Percentiles rank a stretch among this genome's conserved stretches.
These are phyloP conservation scores for Harpalus rubripes DNA, from an alignment of 2,888 invertebrate species.

Conservation along the genomic window DNA sequence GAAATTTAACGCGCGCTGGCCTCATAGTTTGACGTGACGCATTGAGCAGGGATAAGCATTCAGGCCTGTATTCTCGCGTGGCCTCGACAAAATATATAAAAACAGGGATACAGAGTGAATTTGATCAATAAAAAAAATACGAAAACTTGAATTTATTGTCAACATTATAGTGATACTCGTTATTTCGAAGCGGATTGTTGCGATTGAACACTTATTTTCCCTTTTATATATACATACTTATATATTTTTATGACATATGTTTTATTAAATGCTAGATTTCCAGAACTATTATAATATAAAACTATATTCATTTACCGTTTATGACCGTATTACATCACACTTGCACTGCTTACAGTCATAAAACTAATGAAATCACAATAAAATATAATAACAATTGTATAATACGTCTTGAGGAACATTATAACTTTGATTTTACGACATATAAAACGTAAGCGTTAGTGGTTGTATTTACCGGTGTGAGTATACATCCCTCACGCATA, in stretches of 20 bases:
- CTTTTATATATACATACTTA: background rate
- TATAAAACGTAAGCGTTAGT: background rate
- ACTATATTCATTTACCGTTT: background rate
- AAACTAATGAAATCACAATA: background rate
- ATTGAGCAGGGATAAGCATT: too few relatives aligned
- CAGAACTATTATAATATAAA: background rate
- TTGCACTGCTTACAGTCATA: background rate
- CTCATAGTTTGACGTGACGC: too few relatives aligned
- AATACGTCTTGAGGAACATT: background rate
- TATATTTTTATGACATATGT: background rate
- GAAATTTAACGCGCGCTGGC: too few relatives aligned
- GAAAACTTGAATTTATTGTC: too few relatives aligned
- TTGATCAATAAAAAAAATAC: too few relatives aligned
- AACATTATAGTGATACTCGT: too few relatives aligned
- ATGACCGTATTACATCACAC: background rate
- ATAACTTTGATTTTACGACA: conserved; percentile 17
- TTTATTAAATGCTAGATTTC: background rate
- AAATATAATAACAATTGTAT: conserved; percentile 15
- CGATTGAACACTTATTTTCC: too few relatives aligned
- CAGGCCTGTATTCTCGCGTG: too few relatives aligned
- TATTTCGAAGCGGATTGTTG: too few relatives aligned
- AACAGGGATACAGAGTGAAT: too few relatives aligned
- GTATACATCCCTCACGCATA: conserved; percentile 22
- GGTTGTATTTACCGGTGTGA: background rate
- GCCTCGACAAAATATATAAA: too few relatives aligned